These are phyloP conservation scores for Aricia artaxerxes DNA, from an alignment of 2,888 invertebrate genomes.

Conservation along the genomic window DNA sequence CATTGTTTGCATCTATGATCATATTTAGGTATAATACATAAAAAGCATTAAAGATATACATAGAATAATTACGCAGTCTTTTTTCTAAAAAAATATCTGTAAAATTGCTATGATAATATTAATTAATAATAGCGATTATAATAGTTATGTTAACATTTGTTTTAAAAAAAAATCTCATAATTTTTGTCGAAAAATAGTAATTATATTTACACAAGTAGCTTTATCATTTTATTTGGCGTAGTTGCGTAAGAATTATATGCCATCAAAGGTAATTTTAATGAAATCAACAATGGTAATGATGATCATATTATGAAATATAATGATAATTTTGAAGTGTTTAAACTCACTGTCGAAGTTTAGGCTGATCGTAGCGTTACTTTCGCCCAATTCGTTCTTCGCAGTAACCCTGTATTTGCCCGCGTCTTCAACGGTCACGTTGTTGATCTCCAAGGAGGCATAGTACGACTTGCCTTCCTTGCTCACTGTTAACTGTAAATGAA, in stretches of 20 bases:
- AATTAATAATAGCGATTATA: too few species aligned
- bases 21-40: neutral
- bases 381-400: constrained; percentile 98
- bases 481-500: constrained; percentile 85
- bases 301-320: neutral
- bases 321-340: neutral
- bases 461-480: constrained; percentile 96
- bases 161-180: too few species aligned
- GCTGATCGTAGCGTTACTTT: constrained; percentile 97
- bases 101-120: too few species aligned
- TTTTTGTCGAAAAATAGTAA: too few species aligned
- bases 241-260: neutral
- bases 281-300: neutral
- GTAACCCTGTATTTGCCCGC: constrained; percentile 98
- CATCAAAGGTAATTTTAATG: neutral
- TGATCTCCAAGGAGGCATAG: constrained; percentile 95
- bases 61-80: neutral
- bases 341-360: constrained; percentile 99
- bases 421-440: constrained; percentile 97
- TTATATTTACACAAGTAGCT: neutral
- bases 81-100: too few species aligned
- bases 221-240: neutral
- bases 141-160: too few species aligned
- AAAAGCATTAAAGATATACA: neutral
- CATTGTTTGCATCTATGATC: neutral